phyloP scores from a whole-genome alignment of 1,140 invertebrate genomes.

The Tetragnatha versicolor region DNA sequence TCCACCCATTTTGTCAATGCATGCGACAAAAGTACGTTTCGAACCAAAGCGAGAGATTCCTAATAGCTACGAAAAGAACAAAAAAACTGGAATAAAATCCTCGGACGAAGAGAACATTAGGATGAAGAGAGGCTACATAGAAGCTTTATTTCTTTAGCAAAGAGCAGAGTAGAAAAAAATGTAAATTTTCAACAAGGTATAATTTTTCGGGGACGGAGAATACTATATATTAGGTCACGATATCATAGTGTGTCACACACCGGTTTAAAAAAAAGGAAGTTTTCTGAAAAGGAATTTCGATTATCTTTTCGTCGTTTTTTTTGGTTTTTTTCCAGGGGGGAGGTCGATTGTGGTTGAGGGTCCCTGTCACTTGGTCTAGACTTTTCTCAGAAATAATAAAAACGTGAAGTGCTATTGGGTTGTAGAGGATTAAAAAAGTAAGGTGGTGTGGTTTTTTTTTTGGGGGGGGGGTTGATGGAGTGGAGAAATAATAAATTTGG shows the following conservation, averaged over 20 bases:
- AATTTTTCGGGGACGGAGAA: not conserved
- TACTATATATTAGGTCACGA: not conserved
- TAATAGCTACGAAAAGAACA: not conserved
- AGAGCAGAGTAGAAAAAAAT: constrained; percentile 4
- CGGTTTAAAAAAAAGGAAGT: not conserved
- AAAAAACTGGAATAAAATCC: too few relatives aligned
- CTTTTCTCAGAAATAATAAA: too few relatives aligned
- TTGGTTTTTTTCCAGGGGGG: not conserved
- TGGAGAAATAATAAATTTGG: too few relatives aligned
- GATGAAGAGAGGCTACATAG: not conserved
- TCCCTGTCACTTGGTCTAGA: too few relatives aligned
- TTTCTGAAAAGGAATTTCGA: not conserved
- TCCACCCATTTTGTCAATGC: too few relatives aligned
- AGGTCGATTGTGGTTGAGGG: not conserved
- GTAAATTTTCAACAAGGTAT: constrained; percentile 18
- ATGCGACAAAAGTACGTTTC: not conserved
- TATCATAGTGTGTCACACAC: not conserved
- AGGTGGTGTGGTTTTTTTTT: too few relatives aligned
- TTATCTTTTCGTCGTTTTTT: not conserved
- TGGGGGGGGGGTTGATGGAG: too few relatives aligned
- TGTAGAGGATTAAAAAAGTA: too few relatives aligned
- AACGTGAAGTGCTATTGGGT: too few relatives aligned
- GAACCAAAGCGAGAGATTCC: not conserved
- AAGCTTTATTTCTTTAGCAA: not conserved
- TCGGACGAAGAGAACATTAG: not conserved